Conservation (phyloP, 1,140 invertebrate species). For the Drosophila arizonae region DNA sequence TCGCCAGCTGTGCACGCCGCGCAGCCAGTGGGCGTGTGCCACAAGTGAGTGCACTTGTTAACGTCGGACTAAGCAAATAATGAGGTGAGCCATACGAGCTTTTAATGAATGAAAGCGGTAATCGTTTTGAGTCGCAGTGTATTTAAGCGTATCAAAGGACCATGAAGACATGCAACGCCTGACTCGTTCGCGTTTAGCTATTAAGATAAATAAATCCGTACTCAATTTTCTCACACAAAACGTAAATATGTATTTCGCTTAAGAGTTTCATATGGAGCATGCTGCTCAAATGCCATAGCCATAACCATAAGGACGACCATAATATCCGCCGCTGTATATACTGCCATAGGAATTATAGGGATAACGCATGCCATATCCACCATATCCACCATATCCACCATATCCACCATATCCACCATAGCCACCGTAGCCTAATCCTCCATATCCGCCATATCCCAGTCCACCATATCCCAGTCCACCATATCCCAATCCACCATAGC, state of each 20-base stretch:
- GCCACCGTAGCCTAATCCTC: conserved; percentile 7
- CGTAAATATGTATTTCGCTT: conserved; percentile 26
- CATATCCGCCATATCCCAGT: conserved; percentile 13
- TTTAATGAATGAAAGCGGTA: conserved; percentile 78
- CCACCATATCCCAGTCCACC: conserved; percentile 29
- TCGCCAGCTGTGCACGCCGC: conserved; percentile 26
- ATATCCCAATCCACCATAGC: conserved; percentile 23
- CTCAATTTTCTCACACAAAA: neutral
- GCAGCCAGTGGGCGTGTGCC: neutral
- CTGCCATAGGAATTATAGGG: conserved; percentile 45
- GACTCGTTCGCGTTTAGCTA: neutral
- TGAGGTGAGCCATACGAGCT: conserved; percentile 60
- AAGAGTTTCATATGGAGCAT: conserved; percentile 32
- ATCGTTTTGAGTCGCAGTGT: conserved; percentile 68
- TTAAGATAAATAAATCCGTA: conserved; percentile 35
- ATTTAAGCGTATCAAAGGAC: conserved; percentile 64
- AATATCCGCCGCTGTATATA: conserved; percentile 47
- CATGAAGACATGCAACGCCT: conserved; percentile 8
- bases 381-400: conserved; percentile 11
- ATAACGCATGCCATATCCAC: conserved; percentile 40
- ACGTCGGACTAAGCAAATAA: conserved; percentile 68
- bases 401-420: conserved; percentile 39
- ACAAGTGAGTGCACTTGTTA: conserved; percentile 60
- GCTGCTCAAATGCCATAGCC: conserved; percentile 28
- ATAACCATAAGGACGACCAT: conserved; percentile 58